Evolutionary conservation across 2,797 vertebrate genomes (phyloP).

Genomic region (Ciconia nigra): DNA sequence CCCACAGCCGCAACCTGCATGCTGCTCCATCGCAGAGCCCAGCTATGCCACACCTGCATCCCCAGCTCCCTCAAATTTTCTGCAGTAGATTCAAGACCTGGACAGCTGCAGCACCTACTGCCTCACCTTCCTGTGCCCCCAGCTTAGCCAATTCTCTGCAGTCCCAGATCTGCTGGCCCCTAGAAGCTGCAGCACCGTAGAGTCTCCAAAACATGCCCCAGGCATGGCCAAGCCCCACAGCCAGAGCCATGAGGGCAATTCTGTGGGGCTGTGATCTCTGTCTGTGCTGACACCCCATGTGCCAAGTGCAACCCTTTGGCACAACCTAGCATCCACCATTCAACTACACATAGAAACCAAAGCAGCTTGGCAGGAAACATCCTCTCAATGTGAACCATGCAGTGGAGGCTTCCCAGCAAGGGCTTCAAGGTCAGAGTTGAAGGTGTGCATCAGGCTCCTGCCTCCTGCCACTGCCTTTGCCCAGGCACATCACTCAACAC

Average conservation of each 20-base stretch:
- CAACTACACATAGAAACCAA: not conserved
- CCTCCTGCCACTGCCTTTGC: not conserved
- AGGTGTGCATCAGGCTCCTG: not conserved
- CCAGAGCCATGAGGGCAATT: not conserved
- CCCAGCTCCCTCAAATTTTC: not conserved
- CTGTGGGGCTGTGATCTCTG: not conserved
- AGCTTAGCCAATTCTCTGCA: not conserved
- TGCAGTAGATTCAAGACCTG: not conserved
- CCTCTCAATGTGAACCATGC: not conserved
- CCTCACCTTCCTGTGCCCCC: not conserved
- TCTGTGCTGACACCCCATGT: rapidly evolving
- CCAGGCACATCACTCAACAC: not conserved
- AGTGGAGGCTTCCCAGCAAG: not conserved
- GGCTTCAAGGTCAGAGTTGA: not conserved
- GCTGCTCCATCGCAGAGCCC: not conserved
- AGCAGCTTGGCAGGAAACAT: not conserved
- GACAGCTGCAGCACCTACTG: not conserved
- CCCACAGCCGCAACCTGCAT: not conserved
- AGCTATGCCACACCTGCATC: not conserved
- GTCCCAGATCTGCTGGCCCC: not conserved
- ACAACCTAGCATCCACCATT: not conserved
- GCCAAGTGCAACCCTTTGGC: not conserved
- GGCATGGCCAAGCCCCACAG: not conserved
- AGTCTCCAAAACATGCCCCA: not conserved
- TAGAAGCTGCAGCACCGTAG: not conserved